Percentiles rank a stretch among this genome's conserved stretches.
Conservation (phyloP, 2,797 vertebrate species). For the Chloroceryle amazona region DNA sequence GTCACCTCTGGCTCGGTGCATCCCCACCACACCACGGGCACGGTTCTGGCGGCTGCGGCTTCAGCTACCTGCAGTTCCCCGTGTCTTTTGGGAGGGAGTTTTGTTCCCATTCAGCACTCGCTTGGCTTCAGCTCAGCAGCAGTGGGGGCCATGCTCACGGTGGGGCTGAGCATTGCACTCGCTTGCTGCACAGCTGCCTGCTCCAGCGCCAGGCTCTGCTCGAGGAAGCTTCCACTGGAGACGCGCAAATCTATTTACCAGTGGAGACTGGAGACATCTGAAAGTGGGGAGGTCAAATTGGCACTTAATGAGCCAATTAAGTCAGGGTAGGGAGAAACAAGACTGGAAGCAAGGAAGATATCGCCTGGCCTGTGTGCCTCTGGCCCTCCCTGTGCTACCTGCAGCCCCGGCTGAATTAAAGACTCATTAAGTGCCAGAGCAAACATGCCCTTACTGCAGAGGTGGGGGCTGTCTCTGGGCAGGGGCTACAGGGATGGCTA, state of each 20-base stretch:
- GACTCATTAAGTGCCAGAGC: neutral
- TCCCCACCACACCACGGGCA: neutral
- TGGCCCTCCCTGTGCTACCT: neutral
- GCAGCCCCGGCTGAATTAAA: neutral
- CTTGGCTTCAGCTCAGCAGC: neutral
- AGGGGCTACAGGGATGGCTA: neutral
- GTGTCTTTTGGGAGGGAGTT: neutral
- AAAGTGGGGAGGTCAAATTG: constrained; percentile 38
- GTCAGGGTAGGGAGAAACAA: neutral
- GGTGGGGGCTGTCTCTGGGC: neutral
- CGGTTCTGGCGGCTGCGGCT: neutral
- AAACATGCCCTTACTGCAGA: neutral
- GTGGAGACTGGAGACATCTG: constrained; percentile 50
- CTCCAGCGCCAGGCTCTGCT: neutral
- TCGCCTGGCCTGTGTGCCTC: neutral
- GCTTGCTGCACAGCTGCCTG: neutral
- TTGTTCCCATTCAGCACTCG: accelerated
- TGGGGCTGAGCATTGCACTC: accelerated
- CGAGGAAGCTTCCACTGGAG: neutral
- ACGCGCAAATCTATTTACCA: constrained; percentile 38
- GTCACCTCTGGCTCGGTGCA: neutral
- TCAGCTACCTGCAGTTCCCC: neutral
- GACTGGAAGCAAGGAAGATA: neutral
- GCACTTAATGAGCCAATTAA: constrained; percentile 38
- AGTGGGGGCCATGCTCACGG: accelerated